phyloP scores from a whole-genome alignment of 35 echinoderm and acorn worm genomes.

The Lytechinus pictus region DNA sequence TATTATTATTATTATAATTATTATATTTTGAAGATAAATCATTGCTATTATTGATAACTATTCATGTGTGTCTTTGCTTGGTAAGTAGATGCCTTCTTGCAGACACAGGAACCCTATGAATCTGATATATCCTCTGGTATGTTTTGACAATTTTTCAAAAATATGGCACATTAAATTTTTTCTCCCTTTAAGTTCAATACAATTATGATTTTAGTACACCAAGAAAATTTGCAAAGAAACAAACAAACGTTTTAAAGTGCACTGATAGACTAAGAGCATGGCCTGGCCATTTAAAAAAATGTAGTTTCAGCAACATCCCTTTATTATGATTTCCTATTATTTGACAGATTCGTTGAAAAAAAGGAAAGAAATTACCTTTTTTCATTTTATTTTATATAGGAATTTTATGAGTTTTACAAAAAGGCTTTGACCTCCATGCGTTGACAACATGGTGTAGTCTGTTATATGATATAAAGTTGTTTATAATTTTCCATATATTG shows the following conservation, averaged over 20 bases:
- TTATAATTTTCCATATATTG: background rate
- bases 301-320: background rate
- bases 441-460: no score
- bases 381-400: no score
- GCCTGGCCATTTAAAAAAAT: no score
- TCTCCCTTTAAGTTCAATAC: background rate
- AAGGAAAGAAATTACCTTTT: no score
- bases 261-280: no score
- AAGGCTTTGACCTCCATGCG: no score
- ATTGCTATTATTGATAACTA: background rate
- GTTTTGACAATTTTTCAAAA: background rate
- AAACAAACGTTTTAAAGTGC: no score
- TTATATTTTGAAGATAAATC: background rate
- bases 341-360: no score
- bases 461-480: background rate
- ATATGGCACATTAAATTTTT: background rate
- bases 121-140: background rate
- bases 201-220: background rate
- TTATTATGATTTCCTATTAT: background rate
- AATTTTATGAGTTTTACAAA: no score
- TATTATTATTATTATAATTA: no score
- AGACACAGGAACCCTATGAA: background rate
- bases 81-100: background rate
- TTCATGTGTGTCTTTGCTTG: background rate
- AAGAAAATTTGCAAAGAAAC: background rate